A percentile compares a stretch with the other conserved stretches of the same genome.
These are phyloP conservation scores for Sphaerophoria rueppellii DNA, from an alignment of 2,888 invertebrate species.

Conservation along the genomic window DNA sequence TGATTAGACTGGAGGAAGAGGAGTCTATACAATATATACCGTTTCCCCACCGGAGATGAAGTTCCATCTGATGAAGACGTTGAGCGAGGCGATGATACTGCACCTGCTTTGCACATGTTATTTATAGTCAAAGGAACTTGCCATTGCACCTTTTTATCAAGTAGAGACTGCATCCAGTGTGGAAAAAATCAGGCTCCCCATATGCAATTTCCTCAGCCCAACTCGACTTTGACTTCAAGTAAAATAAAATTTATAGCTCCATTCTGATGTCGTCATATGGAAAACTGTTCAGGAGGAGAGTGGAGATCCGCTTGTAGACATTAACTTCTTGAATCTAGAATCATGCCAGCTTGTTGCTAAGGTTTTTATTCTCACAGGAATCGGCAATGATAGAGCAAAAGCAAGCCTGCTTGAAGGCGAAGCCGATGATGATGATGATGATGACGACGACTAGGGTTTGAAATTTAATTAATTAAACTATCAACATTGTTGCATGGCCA, in stretches of 20 bases:
- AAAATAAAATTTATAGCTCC: conserved; percentile 59
- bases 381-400: conserved; percentile 27
- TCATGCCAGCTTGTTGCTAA: conserved; percentile 20
- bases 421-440: conserved; percentile 28
- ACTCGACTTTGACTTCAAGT: background rate
- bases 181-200: conserved; percentile 1
- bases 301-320: background rate
- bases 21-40: background rate
- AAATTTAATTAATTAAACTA: conserved; percentile 70
- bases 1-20: conserved; percentile 13
- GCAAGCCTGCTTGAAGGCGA: conserved; percentile 27
- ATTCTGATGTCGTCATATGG: conserved; percentile 47
- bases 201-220: conserved; percentile 5
- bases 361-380: conserved; percentile 32
- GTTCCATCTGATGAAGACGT: conserved; percentile 57
- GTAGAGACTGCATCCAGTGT: background rate
- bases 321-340: conserved; percentile 3
- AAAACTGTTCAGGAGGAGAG: too few species aligned
- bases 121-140: conserved; percentile 55
- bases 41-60: conserved; percentile 43
- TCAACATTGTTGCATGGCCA: conserved; percentile 63
- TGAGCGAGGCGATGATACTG: conserved; percentile 18
- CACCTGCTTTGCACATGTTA: conserved; percentile 46
- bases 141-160: conserved; percentile 11
- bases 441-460: conserved; percentile 44